These are phyloP conservation scores for Xyrichtys novacula DNA, from an alignment of 2,797 vertebrate species.

Conservation along the genomic window DNA sequence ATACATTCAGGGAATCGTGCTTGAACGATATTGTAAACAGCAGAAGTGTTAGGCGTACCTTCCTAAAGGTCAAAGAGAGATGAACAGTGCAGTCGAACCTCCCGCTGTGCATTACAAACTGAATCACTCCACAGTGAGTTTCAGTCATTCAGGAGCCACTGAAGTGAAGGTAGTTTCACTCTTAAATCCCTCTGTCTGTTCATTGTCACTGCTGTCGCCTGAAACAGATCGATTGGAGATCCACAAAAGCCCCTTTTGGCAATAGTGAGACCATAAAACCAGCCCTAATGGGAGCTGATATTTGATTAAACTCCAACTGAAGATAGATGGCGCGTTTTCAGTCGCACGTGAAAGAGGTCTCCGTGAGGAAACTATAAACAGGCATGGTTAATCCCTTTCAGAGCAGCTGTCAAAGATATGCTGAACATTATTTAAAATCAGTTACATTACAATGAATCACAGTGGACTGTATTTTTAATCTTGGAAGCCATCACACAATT, in stretches of 20 bases:
- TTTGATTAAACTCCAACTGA: slow-evolving; percentile 3
- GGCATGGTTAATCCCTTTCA: not conserved
- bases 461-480: too few relatives aligned
- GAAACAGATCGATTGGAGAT: slow-evolving; percentile 11
- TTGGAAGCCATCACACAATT: too few relatives aligned
- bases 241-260: slow-evolving; percentile 16
- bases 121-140: slow-evolving; percentile 30
- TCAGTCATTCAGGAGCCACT: slow-evolving; percentile 25
- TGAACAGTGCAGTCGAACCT: slow-evolving; percentile 52
- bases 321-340: slow-evolving; percentile 1
- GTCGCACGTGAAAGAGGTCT: not conserved
- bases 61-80: slow-evolving; percentile 67
- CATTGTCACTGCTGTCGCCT: slow-evolving; percentile 7
- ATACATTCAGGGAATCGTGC: slow-evolving; percentile 31
- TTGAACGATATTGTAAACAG: slow-evolving; percentile 46
- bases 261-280: not conserved
- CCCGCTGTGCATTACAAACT: slow-evolving; percentile 38
- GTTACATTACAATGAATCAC: too few relatives aligned
- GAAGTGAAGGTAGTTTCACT: slow-evolving; percentile 37
- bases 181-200: slow-evolving; percentile 12
- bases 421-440: too few relatives aligned
- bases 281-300: not conserved
- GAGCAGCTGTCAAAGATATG: slow-evolving; percentile 4
- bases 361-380: not conserved
- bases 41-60: slow-evolving; percentile 18